phyloP scores from a whole-genome alignment of 2,888 invertebrate genomes.

The Steinernema carpocapsae region DNA sequence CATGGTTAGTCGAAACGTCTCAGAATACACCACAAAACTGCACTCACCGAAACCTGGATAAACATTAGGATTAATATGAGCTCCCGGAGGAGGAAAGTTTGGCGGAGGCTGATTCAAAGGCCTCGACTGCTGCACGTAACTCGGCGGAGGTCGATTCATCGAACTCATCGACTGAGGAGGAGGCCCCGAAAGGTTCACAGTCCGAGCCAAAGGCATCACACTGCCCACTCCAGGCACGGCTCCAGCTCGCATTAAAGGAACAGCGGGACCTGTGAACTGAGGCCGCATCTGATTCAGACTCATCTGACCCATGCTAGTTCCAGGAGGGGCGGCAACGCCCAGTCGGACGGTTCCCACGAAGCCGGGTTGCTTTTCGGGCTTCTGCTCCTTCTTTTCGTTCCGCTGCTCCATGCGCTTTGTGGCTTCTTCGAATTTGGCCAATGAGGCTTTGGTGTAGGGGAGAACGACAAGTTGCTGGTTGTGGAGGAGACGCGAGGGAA shows the following conservation, averaged over 20 bases:
- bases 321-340: background rate
- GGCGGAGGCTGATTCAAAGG: slow-evolving; percentile 38
- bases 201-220: background rate
- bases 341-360: slow-evolving; percentile 30
- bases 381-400: slow-evolving; percentile 15
- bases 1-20: too few relatives aligned
- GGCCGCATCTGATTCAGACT: slow-evolving; percentile 18
- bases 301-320: slow-evolving; percentile 29
- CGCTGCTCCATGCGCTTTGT: slow-evolving; percentile 44
- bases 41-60: slow-evolving; percentile 50
- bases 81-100: slow-evolving; percentile 49
- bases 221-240: background rate
- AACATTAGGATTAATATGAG: slow-evolving; percentile 59
- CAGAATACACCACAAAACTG: slow-evolving; percentile 5
- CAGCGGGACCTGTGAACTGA: slow-evolving; percentile 15
- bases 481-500: slow-evolving; percentile 88
- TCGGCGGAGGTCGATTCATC: slow-evolving; percentile 37
- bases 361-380: slow-evolving; percentile 9
- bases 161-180: slow-evolving; percentile 35
- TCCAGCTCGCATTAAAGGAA: background rate
- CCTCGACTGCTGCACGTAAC: background rate
- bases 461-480: slow-evolving; percentile 93
- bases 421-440: slow-evolving; percentile 69
- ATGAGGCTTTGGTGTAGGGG: slow-evolving; percentile 88
- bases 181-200: slow-evolving; percentile 11